A percentile compares a stretch with the other conserved stretches of the same genome.
Conservation (phyloP, 1,140 invertebrate species). For the Campodea augens region DNA sequence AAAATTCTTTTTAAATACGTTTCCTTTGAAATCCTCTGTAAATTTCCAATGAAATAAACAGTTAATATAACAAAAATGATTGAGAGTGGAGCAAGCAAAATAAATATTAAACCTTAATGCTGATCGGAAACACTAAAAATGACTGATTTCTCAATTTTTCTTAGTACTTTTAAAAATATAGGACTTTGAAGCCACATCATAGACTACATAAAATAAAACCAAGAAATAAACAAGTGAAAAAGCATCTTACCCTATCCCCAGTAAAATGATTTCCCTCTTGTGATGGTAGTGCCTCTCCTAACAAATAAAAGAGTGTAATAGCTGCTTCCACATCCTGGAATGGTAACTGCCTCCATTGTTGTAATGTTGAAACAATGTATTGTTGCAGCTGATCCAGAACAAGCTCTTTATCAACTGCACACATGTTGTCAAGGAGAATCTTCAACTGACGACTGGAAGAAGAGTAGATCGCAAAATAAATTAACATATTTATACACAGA, state of each 20-base stretch:
- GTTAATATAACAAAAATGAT: too few species aligned
- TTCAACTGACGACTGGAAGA: slow-evolving; percentile 32
- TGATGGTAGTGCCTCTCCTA: slow-evolving; percentile 31
- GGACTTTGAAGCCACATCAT: background rate
- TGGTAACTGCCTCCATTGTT: slow-evolving; percentile 25
- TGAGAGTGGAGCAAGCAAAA: too few species aligned
- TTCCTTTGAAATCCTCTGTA: too few species aligned
- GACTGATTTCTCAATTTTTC: background rate
- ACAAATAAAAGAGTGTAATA: slow-evolving; percentile 30
- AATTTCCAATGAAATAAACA: too few species aligned
- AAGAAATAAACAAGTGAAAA: slow-evolving; percentile 1
- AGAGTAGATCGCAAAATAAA: slow-evolving; percentile 5
- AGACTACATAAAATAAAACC: background rate
- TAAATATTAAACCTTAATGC: too few species aligned
- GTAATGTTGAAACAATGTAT: slow-evolving; percentile 25
- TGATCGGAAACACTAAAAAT: background rate
- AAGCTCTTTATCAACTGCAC: slow-evolving; percentile 26
- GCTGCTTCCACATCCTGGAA: slow-evolving; percentile 32
- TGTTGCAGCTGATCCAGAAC: slow-evolving; percentile 27
- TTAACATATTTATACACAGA: too few species aligned
- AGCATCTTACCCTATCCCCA: slow-evolving; percentile 16
- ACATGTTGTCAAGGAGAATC: slow-evolving; percentile 34
- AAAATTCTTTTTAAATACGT: too few species aligned
- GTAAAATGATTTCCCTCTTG: slow-evolving; percentile 27
- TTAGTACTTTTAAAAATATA: background rate